Percentiles rank a stretch among this genome's conserved stretches.
Conservation (phyloP, 2,888 invertebrate genomes). For the Laspeyria flexula region DNA sequence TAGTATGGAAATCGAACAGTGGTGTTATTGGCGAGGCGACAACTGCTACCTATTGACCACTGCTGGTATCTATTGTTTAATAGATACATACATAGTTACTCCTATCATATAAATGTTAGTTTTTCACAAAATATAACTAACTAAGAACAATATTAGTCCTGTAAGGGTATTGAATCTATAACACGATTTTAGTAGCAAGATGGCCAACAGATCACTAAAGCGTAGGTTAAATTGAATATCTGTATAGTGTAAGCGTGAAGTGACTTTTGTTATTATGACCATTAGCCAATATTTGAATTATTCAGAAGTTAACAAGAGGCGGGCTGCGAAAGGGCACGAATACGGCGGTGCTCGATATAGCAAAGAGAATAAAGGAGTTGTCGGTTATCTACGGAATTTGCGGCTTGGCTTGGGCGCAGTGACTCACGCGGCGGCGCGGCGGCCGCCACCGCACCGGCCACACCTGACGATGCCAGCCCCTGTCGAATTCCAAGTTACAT, state of each 20-base stretch:
- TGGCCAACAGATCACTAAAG: too few species aligned
- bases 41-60: too few species aligned
- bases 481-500: slow-evolving; percentile 69
- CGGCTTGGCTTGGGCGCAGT: slow-evolving; percentile 61
- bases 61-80: too few species aligned
- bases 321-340: slow-evolving; percentile 75
- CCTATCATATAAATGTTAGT: too few species aligned
- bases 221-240: too few species aligned
- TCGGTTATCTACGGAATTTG: slow-evolving; percentile 80
- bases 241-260: not conserved
- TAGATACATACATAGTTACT: too few species aligned
- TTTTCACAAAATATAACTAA: too few species aligned
- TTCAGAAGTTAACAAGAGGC: slow-evolving; percentile 56
- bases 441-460: slow-evolving; percentile 64
- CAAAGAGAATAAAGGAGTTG: slow-evolving; percentile 75
- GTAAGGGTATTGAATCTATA: too few species aligned
- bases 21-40: too few species aligned
- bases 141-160: too few species aligned
- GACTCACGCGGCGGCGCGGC: slow-evolving; percentile 69
- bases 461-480: slow-evolving; percentile 78
- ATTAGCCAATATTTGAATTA: slow-evolving; percentile 63
- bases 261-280: slow-evolving; percentile 45
- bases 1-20: too few species aligned
- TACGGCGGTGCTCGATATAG: slow-evolving; percentile 69
- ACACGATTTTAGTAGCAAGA: too few species aligned